phyloP scores from a whole-genome alignment of 2,888 invertebrate genomes.

The Stramonita haemastoma region DNA sequence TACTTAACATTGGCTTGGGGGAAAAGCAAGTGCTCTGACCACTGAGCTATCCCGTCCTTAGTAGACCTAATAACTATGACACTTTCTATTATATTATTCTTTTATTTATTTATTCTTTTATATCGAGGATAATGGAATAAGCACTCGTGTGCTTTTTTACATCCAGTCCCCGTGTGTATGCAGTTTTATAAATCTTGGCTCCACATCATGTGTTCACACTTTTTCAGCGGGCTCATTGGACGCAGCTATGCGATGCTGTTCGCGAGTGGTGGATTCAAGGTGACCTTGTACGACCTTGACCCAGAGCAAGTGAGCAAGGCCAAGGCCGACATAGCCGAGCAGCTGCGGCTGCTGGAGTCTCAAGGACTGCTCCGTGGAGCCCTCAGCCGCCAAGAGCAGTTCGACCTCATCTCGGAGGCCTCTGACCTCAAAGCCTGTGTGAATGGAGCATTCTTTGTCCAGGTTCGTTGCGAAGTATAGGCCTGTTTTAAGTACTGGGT shows the following conservation, averaged over 20 bases:
- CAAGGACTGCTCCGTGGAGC: conserved; percentile 85
- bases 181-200: too few relatives aligned
- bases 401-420: conserved; percentile 86
- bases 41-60: too few relatives aligned
- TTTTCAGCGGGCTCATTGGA: conserved; percentile 92
- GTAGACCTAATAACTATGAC: too few relatives aligned
- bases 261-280: conserved; percentile 91
- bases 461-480: conserved; percentile 60
- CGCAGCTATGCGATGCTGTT: conserved; percentile 98
- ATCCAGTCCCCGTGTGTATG: too few relatives aligned
- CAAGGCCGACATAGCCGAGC: conserved; percentile 85
- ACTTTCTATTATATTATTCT: too few relatives aligned
- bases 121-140: too few relatives aligned
- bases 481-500: too few relatives aligned
- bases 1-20: too few relatives aligned
- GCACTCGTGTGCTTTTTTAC: too few relatives aligned
- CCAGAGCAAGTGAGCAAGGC: conserved; percentile 64
- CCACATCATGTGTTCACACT: too few relatives aligned
- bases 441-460: conserved; percentile 86
- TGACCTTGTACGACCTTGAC: conserved; percentile 86
- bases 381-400: conserved; percentile 86
- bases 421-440: conserved; percentile 85
- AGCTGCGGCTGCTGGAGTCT: conserved; percentile 76
- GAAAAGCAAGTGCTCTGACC: too few relatives aligned
- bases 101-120: too few relatives aligned